Conservation (phyloP, 2,797 vertebrate species). For the Crocodylus rhombifer region DNA sequence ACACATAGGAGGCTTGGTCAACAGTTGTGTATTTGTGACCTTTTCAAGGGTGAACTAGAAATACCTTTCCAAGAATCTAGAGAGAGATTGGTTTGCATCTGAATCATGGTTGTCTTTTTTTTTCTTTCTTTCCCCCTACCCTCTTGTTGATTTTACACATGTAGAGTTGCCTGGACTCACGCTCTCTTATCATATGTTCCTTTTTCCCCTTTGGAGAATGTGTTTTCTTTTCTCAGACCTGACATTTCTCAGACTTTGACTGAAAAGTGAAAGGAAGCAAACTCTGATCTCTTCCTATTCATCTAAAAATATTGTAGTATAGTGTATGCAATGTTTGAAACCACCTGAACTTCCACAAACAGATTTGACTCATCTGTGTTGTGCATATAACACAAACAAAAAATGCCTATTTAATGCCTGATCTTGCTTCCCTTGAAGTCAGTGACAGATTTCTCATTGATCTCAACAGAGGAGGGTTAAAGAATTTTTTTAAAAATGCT, state of each 20-base stretch:
- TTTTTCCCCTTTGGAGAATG: not conserved
- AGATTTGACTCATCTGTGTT: not conserved
- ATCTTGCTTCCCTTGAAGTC: slow-evolving; percentile 5
- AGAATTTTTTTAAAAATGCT: not conserved
- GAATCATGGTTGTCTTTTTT: not conserved
- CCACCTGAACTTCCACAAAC: not conserved
- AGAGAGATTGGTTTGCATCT: not conserved
- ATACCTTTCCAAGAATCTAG: not conserved
- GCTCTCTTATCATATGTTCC: not conserved
- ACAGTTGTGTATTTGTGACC: not conserved
- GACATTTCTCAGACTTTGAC: not conserved
- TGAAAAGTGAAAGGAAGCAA: not conserved
- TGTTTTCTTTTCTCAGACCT: not conserved
- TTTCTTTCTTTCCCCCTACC: not conserved
- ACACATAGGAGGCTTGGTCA: not conserved
- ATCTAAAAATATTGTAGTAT: not conserved
- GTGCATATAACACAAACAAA: no score
- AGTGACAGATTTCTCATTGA: not conserved
- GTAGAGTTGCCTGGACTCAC: not conserved
- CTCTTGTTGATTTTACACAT: not conserved
- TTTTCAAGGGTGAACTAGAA: not conserved
- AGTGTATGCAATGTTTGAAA: not conserved
- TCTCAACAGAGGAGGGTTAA: not conserved
- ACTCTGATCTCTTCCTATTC: not conserved
- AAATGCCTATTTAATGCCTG: not conserved